Conservation (phyloP, 2,888 invertebrate species). For the Orthosia gothica region DNA sequence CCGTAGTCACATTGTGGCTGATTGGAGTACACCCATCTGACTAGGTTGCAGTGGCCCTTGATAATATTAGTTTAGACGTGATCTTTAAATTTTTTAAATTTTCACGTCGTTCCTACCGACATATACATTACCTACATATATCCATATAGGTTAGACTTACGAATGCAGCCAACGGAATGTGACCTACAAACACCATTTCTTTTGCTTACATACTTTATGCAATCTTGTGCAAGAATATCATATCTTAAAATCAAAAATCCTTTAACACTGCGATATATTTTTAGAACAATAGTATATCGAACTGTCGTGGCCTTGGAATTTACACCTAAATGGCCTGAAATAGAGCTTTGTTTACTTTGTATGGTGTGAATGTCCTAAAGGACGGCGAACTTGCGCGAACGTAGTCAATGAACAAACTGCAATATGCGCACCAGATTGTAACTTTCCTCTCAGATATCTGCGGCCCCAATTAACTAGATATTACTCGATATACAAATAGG, state of each 20-base stretch:
- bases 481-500: slow-evolving; percentile 9
- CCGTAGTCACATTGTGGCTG: no score
- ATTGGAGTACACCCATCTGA: no score
- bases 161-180: neutral
- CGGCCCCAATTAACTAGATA: slow-evolving; percentile 37
- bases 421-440: neutral
- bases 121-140: slow-evolving; percentile 1
- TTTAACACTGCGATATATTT: neutral
- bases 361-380: slow-evolving; percentile 9
- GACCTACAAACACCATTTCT: slow-evolving; percentile 46
- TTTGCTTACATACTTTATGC: slow-evolving; percentile 15
- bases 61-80: no score
- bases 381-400: slow-evolving; percentile 13
- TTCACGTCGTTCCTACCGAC: slow-evolving; percentile 24
- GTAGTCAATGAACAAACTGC: neutral
- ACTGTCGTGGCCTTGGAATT: slow-evolving; percentile 19
- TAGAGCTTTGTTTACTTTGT: slow-evolving; percentile 40
- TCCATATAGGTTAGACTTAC: no score
- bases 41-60: no score
- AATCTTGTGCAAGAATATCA: slow-evolving; percentile 35
- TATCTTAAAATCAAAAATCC: neutral
- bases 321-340: neutral
- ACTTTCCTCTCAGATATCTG: slow-evolving; percentile 17
- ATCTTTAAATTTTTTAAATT: neutral
- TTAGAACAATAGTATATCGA: neutral